Evolutionary conservation across 2,888 invertebrate species (phyloP).

Genomic region (Gasteruption jaculator): DNA sequence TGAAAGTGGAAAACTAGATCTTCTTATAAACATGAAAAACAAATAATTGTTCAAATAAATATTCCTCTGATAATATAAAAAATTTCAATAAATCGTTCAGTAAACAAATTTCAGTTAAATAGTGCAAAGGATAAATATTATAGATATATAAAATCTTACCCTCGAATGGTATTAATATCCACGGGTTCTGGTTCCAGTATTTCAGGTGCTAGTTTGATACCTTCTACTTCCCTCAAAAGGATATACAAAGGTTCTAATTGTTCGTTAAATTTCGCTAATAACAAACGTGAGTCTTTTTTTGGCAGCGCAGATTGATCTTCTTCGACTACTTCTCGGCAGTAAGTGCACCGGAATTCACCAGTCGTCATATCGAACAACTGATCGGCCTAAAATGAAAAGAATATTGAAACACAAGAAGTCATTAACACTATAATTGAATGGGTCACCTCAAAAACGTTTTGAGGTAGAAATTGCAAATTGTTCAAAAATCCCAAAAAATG

Average conservation of each 20-base stretch:
- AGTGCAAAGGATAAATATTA: too few species aligned
- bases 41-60: not conserved
- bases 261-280: constrained; percentile 90
- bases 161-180: constrained; percentile 80
- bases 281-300: constrained; percentile 85
- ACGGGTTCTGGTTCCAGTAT: constrained; percentile 93
- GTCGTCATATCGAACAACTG: constrained; percentile 82
- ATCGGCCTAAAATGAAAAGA: constrained; percentile 62
- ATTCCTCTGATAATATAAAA: not conserved
- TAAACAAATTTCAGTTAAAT: too few species aligned
- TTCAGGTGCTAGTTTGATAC: constrained; percentile 88
- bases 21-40: constrained; percentile 4
- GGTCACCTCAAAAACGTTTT: not conserved
- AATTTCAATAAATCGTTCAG: not conserved
- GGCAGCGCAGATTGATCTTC: constrained; percentile 92
- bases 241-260: constrained; percentile 91
- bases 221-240: constrained; percentile 84
- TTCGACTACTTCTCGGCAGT: constrained; percentile 83
- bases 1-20: too few species aligned
- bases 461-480: too few species aligned
- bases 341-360: constrained; percentile 85
- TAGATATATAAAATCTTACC: constrained; percentile 52
- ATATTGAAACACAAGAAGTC: constrained; percentile 6
- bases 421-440: constrained; percentile 6
- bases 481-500: too few species aligned